Evolutionary conservation across 2,888 invertebrate genomes (phyloP).

Genomic region (Gastracanthus pulcherrimus): DNA sequence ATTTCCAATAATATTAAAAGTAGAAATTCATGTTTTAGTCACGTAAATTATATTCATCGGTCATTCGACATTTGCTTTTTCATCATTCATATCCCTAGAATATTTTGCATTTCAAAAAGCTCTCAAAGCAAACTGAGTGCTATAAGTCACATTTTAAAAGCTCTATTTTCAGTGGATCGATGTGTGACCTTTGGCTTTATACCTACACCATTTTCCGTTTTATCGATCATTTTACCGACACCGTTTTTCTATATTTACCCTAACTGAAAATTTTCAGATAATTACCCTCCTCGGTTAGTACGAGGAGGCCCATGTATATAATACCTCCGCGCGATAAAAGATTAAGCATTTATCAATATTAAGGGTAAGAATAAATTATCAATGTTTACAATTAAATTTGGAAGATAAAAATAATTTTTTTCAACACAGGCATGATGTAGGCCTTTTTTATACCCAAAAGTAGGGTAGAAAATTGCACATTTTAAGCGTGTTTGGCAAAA

Average conservation of each 20-base stretch:
- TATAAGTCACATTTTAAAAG: slow-evolving; percentile 6
- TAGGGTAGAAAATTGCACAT: too few species aligned
- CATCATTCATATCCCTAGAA: neutral
- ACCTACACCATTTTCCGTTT: neutral
- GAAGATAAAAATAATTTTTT: neutral
- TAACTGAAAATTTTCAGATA: neutral
- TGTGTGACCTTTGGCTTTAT: neutral
- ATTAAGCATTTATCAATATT: neutral
- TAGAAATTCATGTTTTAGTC: neutral
- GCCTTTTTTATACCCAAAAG: too few species aligned
- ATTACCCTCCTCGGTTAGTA: neutral
- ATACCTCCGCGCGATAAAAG: neutral
- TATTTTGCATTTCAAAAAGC: neutral
- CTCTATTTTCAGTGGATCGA: neutral
- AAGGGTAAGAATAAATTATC: neutral
- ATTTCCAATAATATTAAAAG: neutral
- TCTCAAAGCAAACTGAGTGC: neutral
- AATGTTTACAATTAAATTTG: neutral
- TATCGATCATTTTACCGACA: too few species aligned
- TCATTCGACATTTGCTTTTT: neutral
- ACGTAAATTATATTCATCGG: neutral
- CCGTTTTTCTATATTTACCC: too few species aligned
- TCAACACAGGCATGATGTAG: too few species aligned
- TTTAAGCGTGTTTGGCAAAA: too few species aligned
- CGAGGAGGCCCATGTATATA: neutral